Conservation (phyloP, 2,113 vertebrate genomes). For the Esox niger region DNA sequence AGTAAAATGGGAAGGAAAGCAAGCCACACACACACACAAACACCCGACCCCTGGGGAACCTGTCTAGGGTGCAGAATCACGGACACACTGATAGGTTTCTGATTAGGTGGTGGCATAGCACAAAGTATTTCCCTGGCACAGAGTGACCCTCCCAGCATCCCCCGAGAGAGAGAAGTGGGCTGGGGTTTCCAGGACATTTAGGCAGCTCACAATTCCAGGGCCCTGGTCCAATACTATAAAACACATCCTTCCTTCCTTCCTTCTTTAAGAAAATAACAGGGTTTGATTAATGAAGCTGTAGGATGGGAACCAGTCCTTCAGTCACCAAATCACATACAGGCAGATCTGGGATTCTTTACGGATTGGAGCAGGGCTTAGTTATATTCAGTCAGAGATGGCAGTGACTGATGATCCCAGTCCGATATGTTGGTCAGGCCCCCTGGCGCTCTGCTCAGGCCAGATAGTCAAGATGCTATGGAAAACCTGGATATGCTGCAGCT, state of each 20-base stretch:
- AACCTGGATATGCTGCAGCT: conserved; percentile 26
- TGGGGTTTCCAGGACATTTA: conserved; percentile 43
- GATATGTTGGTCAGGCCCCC: too few species aligned
- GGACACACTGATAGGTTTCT: conserved; percentile 61
- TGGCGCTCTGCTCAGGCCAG: too few species aligned
- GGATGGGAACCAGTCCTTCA: not conserved
- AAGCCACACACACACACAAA: too few species aligned
- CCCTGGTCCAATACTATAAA: not conserved
- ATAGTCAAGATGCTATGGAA: too few species aligned
- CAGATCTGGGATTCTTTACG: too few species aligned
- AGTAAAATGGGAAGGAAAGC: not conserved
- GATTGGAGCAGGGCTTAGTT: too few species aligned
- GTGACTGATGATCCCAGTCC: too few species aligned
- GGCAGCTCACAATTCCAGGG: conserved; percentile 47
- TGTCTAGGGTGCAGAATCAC: conserved; percentile 40
- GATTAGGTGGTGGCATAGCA: conserved; percentile 66
- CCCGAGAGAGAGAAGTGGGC: conserved; percentile 42
- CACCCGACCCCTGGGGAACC: conserved; percentile 38
- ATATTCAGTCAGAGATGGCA: too few species aligned
- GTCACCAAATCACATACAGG: too few species aligned
- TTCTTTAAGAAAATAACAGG: not conserved
- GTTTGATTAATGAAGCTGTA: not conserved
- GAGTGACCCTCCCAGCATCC: conserved; percentile 54
- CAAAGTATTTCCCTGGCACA: conserved; percentile 53
- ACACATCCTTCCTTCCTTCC: not conserved